A percentile compares a stretch with the other conserved stretches of the same genome.
phyloP scores from a whole-genome alignment of 2,888 invertebrate genomes.

The Amphimallon solstitiale region DNA sequence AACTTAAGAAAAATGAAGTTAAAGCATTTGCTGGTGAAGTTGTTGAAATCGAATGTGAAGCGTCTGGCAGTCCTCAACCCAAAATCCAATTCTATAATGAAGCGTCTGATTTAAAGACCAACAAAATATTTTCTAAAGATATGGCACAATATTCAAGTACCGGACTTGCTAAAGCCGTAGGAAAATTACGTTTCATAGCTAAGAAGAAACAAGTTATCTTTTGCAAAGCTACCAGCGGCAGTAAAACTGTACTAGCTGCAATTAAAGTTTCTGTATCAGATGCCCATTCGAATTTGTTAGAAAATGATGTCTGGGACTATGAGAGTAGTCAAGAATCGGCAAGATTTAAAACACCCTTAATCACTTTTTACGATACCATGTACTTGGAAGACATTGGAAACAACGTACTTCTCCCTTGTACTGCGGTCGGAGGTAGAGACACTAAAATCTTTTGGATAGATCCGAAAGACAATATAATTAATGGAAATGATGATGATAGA shows the following conservation, averaged over 20 bases:
- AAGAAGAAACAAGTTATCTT: slow-evolving; percentile 76
- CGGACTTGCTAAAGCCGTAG: slow-evolving; percentile 72
- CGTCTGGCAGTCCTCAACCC: slow-evolving; percentile 81
- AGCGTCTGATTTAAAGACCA: slow-evolving; percentile 71
- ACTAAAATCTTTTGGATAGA: slow-evolving; percentile 76
- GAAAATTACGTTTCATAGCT: slow-evolving; percentile 77
- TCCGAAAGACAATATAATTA: slow-evolving; percentile 65
- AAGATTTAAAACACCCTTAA: slow-evolving; percentile 57
- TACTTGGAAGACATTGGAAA: slow-evolving; percentile 64
- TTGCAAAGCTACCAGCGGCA: slow-evolving; percentile 77
- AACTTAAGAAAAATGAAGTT: slow-evolving; percentile 65
- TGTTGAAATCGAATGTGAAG: slow-evolving; percentile 80
- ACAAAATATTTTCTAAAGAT: slow-evolving; percentile 70
- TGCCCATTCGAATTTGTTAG: slow-evolving; percentile 57
- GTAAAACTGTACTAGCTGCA: slow-evolving; percentile 68
- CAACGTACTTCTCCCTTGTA: slow-evolving; percentile 76
- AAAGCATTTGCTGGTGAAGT: slow-evolving; percentile 62
- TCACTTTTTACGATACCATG: slow-evolving; percentile 59
- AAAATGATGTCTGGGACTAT: slow-evolving; percentile 53
- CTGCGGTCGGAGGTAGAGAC: slow-evolving; percentile 70
- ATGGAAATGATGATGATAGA: slow-evolving; percentile 64
- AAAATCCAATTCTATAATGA: slow-evolving; percentile 84
- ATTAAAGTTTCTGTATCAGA: slow-evolving; percentile 67
- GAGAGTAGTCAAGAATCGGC: slow-evolving; percentile 45
- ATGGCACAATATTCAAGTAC: slow-evolving; percentile 65